These are phyloP conservation scores for Paedocypris sp. DNA, from an alignment of 2,113 vertebrate genomes.

Conservation along the genomic window DNA sequence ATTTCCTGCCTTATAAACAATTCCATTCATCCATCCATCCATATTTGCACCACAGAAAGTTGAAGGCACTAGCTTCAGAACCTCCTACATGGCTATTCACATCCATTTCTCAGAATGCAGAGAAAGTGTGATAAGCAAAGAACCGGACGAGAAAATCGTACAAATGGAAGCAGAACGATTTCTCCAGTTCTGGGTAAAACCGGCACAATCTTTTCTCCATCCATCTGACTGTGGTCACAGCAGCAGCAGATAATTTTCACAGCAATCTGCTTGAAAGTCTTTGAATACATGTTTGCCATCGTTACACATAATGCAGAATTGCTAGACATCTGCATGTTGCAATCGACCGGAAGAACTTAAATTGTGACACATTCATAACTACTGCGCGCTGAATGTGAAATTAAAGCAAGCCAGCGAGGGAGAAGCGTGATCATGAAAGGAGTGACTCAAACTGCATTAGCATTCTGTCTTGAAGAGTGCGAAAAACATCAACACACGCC, in stretches of 20 bases:
- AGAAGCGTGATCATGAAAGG: neutral
- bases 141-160: too few species aligned
- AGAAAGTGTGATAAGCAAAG: too few species aligned
- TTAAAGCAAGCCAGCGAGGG: neutral
- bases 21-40: too few species aligned
- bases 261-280: neutral
- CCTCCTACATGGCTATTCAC: too few species aligned
- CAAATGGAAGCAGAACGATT: neutral
- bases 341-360: neutral
- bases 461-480: neutral
- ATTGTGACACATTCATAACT: neutral
- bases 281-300: neutral
- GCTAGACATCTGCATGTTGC: neutral
- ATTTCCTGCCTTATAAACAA: too few species aligned
- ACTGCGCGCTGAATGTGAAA: neutral
- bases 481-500: neutral
- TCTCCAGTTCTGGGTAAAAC: too few species aligned
- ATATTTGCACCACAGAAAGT: too few species aligned
- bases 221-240: neutral
- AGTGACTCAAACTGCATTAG: neutral
- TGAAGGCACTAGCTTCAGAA: too few species aligned
- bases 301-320: neutral
- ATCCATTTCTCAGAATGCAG: too few species aligned
- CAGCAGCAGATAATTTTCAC: neutral
- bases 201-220: neutral